These are phyloP conservation scores for Larimichthys polyactis DNA, from an alignment of 2,113 vertebrate genomes.

Conservation along the genomic window DNA sequence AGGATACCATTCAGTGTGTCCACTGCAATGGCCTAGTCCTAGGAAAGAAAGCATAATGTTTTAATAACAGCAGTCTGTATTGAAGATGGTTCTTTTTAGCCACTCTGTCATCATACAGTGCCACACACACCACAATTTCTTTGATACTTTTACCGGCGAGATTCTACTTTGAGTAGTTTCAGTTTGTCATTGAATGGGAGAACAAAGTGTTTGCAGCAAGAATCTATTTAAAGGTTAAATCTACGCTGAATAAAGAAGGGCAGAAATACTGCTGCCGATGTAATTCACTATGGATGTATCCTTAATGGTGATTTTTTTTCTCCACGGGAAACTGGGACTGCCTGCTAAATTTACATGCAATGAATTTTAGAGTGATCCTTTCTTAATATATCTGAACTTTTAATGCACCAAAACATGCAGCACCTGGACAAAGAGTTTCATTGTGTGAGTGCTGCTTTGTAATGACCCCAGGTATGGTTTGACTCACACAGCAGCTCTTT, in stretches of 20 bases:
- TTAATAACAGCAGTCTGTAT: slow-evolving; percentile 40
- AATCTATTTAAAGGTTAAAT: neutral
- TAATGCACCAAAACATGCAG: slow-evolving; percentile 13
- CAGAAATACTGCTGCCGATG: neutral
- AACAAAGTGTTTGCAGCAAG: neutral
- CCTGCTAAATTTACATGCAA: slow-evolving; percentile 41
- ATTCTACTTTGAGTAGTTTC: neutral
- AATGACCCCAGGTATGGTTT: slow-evolving; percentile 44
- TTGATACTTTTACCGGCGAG: slow-evolving; percentile 12
- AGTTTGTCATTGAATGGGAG: neutral
- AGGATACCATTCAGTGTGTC: slow-evolving; percentile 32
- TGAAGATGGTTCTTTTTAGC: slow-evolving; percentile 16
- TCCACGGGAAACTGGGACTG: slow-evolving; percentile 7
- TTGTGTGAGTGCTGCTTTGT: slow-evolving; percentile 33
- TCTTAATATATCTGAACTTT: slow-evolving; percentile 29
- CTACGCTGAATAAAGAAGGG: neutral
- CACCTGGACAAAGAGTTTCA: slow-evolving; percentile 36
- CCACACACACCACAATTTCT: slow-evolving; percentile 4
- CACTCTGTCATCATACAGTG: slow-evolving; percentile 10
- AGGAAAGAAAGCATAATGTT: slow-evolving; percentile 25
- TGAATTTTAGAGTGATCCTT: slow-evolving; percentile 3
- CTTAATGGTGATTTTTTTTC: slow-evolving; percentile 2
- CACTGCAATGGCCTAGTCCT: slow-evolving; percentile 5
- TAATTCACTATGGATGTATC: neutral
- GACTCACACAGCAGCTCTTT: slow-evolving; percentile 61